Evolutionary conservation across 2,888 invertebrate genomes (phyloP).

Genomic region (Andrena chrysosceles): DNA sequence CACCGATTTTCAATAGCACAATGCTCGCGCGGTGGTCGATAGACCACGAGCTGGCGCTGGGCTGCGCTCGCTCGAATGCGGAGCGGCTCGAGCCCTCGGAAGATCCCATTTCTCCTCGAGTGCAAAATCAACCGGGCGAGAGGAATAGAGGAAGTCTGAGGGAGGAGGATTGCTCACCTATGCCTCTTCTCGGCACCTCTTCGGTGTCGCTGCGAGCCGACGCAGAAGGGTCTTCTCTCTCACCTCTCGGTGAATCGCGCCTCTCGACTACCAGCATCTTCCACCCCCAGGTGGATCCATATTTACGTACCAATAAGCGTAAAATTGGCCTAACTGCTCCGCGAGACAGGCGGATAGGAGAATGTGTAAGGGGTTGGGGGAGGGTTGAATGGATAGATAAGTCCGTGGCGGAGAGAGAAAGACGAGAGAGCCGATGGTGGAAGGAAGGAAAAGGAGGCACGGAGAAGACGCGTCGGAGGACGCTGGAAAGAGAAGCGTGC

Average conservation of each 20-base stretch:
- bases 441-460: slow-evolving; percentile 5
- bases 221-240: slow-evolving; percentile 40
- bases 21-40: no score
- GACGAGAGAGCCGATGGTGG: slow-evolving; percentile 27
- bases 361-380: slow-evolving; percentile 14
- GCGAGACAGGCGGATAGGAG: slow-evolving; percentile 34
- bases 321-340: slow-evolving; percentile 82
- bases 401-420: slow-evolving; percentile 15
- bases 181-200: slow-evolving; percentile 31
- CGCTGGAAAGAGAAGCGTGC: slow-evolving; percentile 5
- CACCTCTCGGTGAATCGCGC: slow-evolving; percentile 46
- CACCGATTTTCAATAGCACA: no score
- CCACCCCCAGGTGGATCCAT: slow-evolving; percentile 68
- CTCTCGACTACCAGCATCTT: slow-evolving; percentile 46
- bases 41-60: no score
- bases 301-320: slow-evolving; percentile 84
- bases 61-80: neutral
- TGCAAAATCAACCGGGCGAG: neutral
- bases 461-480: slow-evolving; percentile 41
- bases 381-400: slow-evolving; percentile 41
- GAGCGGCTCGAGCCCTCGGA: neutral
- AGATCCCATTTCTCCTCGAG: slow-evolving; percentile 9
- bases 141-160: neutral
- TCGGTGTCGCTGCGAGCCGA: slow-evolving; percentile 49
- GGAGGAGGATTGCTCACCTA: slow-evolving; percentile 13